Conservation (phyloP, 1,140 invertebrate genomes). For the Drosophila melanogaster region Release_6_plus_ISO1_MT NT_033779.5:17775001-17775500, state of each 20-base stretch:
- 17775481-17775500: not conserved
- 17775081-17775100: constrained; percentile 61
- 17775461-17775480: not conserved
- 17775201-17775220: constrained; percentile 26
- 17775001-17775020: constrained; percentile 36
- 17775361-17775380: not conserved
- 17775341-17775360: constrained; percentile 13
- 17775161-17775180: constrained; percentile 72
- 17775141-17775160: constrained; percentile 35
- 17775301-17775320: constrained; percentile 31
- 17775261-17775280: constrained; percentile 60
- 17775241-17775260: constrained; percentile 19
- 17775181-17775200: constrained; percentile 75
- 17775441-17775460: not conserved
- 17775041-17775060: constrained; percentile 23
- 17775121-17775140: constrained; percentile 20
- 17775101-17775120: constrained; percentile 59
- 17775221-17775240: constrained; percentile 12
- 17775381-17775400: not conserved
- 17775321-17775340: constrained; percentile 3
- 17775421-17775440: not conserved
- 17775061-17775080: constrained; percentile 14
- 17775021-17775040: constrained; percentile 47
- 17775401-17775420: not conserved
- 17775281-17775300: constrained; percentile 50